A percentile compares a stretch with the other conserved stretches of the same genome.
These are phyloP conservation scores for Alca torda DNA, from an alignment of 2,797 vertebrate genomes.

Conservation along the genomic window DNA sequence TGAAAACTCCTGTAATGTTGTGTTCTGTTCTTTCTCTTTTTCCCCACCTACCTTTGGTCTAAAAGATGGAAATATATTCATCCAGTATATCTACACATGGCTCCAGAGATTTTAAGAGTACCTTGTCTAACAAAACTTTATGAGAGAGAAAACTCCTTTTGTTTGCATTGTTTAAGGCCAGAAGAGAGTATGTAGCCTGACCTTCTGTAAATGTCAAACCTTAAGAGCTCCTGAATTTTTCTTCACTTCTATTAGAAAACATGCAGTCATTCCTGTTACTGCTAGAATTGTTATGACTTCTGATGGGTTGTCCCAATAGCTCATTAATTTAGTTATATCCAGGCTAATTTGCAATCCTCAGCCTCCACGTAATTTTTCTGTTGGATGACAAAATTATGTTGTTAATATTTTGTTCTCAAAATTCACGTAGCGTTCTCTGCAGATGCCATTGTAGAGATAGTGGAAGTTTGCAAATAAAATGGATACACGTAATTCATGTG, in stretches of 20 bases:
- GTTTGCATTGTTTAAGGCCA: conserved; percentile 22
- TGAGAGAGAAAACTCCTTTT: conserved; percentile 1
- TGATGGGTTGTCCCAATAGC: background rate
- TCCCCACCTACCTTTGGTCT: background rate
- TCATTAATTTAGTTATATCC: background rate
- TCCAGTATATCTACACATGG: background rate
- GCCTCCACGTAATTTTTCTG: background rate
- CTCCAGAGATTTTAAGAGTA: conserved; percentile 4
- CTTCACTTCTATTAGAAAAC: background rate
- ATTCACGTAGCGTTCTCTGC: accelerated
- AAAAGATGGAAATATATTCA: conserved; percentile 25
- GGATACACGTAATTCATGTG: accelerated
- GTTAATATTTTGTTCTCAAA: background rate
- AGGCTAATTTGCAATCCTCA: background rate
- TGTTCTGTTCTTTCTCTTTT: background rate
- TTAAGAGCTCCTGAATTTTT: background rate
- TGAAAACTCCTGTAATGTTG: background rate
- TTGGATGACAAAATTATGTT: background rate
- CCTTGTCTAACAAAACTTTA: conserved; percentile 25
- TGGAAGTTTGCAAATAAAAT: background rate
- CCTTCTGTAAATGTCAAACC: conserved; percentile 53
- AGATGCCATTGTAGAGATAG: background rate
- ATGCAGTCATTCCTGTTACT: background rate
- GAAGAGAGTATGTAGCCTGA: background rate
- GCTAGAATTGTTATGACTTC: background rate